Conservation (phyloP, 35 echinoderm and acorn worm genomes). For the Apostichopus japonicus region DNA sequence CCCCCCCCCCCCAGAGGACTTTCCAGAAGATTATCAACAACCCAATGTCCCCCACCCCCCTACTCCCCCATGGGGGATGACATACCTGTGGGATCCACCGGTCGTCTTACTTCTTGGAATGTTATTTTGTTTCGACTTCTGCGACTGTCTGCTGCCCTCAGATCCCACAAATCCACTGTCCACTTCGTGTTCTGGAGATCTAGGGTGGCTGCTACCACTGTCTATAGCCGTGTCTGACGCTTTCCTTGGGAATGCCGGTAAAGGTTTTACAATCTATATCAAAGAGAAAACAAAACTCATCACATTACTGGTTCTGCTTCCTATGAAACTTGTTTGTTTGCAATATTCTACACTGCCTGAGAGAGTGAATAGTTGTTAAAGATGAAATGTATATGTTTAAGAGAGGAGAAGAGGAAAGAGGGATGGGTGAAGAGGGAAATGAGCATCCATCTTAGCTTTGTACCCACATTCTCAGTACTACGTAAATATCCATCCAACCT, state of each 20-base stretch:
- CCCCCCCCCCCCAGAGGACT: no score
- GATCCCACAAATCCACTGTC: conserved; percentile 80
- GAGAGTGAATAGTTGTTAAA: no score
- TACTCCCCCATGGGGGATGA: no score
- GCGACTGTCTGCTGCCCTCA: conserved; percentile 68
- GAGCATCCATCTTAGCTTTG: background rate
- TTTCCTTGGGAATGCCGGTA: background rate
- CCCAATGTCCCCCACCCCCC: no score
- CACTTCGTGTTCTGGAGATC: conserved; percentile 50
- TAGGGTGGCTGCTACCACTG: conserved; percentile 51
- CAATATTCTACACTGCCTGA: no score
- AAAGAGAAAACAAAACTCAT: background rate
- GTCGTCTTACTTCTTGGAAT: conserved; percentile 19
- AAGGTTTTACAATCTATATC: background rate
- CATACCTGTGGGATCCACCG: conserved; percentile 22
- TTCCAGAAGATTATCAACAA: no score
- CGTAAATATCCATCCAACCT: background rate
- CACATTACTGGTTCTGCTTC: no score
- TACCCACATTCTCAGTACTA: background rate
- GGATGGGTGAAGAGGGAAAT: background rate
- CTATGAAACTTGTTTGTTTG: no score
- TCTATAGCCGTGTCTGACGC: background rate
- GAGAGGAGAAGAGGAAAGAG: background rate
- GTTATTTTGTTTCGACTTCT: conserved; percentile 41
- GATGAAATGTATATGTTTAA: background rate